Base-by-base conservation (phyloP, 2,888 invertebrate species). In the Ctena decussata region DNA sequence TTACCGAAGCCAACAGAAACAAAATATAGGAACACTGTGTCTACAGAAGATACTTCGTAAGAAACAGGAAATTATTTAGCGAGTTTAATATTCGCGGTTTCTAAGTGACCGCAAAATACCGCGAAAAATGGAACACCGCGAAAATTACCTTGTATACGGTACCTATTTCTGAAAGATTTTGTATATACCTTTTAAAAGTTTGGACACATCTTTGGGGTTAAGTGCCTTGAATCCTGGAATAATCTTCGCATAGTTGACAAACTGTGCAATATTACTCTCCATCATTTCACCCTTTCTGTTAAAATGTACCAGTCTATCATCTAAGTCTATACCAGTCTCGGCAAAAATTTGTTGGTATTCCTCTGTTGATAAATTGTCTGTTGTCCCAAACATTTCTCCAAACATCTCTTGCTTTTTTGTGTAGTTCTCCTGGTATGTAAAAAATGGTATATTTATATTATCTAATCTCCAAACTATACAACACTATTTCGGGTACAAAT, bases 141-240 rank as follows among this genome's bases (percentile, higher is more conserved):
- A n/a, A n/a, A n/a, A n/a, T n/a, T n/a, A n/a, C n/a, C n/a, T n/a
- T n/a, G n/a, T n/a, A n/a, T n/a, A n/a, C n/a, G n/a, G n/a, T n/a
- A n/a, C n/a, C n/a, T n/a, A n/a, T n/a, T n/a, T n/a, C n/a, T n/a
- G n/a, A n/a, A n/a, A n/a, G n/a, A n/a, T n/a, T n/a, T 46, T 46
- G 46, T 46, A 46, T 24, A 57, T 80, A 91, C 91, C 87, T 91
- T 90, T 90, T n/a, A 91, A 80, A 1, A 91, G 75, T 75, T 79
- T 85, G 6, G 90, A 82, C 44, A 90, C 90, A 72, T 91, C 91
- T 76, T 87, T 87, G 0, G 87, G 85, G 49, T 88, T 83, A 0
- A 91, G 65, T n/a, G 80, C 44, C n/a, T 86, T 90, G 75, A 90
- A 91, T 11, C 91, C 91, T 18, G 90, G 90, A 3, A 91, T 86